Percentiles rank a stretch among this genome's conserved stretches.
phyloP scores from a whole-genome alignment of 2,888 invertebrate genomes.

The Barypeithes pellucidus region DNA sequence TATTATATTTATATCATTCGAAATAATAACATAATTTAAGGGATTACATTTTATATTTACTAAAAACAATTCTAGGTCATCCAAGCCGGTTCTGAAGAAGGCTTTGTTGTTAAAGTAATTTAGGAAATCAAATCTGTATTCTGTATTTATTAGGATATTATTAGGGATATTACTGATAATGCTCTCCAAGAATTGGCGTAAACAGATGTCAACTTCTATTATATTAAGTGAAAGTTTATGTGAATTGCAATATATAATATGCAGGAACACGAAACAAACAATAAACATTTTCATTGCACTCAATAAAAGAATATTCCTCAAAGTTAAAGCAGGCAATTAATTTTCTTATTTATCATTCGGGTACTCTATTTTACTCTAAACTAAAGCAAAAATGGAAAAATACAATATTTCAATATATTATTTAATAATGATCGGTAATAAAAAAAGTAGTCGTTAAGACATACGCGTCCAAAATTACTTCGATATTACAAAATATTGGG shows the following conservation, averaged over 20 bases:
- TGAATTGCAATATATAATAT: not conserved
- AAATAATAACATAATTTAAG: not conserved
- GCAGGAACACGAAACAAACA: not conserved
- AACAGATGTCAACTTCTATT: not conserved
- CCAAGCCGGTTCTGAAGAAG: not conserved
- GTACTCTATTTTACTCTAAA: not conserved
- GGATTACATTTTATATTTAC: not conserved
- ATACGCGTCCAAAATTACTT: too few relatives aligned
- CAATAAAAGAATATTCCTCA: not conserved
- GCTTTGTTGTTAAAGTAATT: not conserved
- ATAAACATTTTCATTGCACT: not conserved
- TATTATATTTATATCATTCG: not conserved
- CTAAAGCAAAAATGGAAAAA: not conserved
- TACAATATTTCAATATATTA: not conserved
- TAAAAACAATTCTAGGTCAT: slow-evolving; percentile 1
- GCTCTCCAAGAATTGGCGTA: not conserved
- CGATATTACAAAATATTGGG: too few relatives aligned
- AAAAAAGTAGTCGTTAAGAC: too few relatives aligned
- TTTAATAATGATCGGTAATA: too few relatives aligned
- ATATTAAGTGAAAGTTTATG: not conserved
- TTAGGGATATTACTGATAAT: not conserved
- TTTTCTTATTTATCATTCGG: not conserved
- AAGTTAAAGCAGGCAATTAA: not conserved
- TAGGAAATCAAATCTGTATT: not conserved
- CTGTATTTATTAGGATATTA: not conserved